These are phyloP conservation scores for Clusia tigrina DNA, from an alignment of 2,888 invertebrate genomes.

Conservation along the genomic window DNA sequence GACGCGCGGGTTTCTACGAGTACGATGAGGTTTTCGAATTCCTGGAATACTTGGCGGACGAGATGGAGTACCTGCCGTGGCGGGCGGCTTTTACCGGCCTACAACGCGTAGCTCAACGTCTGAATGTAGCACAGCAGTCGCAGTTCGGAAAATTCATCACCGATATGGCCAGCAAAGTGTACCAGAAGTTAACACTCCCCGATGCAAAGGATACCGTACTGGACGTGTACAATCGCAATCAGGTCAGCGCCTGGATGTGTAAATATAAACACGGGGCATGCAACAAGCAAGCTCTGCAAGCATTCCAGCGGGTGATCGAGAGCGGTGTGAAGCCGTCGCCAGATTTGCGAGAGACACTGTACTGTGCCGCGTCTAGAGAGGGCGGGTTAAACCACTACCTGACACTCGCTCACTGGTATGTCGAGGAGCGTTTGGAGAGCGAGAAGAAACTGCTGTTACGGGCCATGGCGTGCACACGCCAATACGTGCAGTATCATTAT, in stretches of 20 bases:
- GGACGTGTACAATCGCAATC: slow-evolving; percentile 69
- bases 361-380: slow-evolving; percentile 43
- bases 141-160: slow-evolving; percentile 62
- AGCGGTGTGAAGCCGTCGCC: slow-evolving; percentile 34
- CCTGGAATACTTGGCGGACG: slow-evolving; percentile 73
- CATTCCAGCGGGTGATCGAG: slow-evolving; percentile 47
- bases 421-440: slow-evolving; percentile 68
- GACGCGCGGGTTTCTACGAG: slow-evolving; percentile 67
- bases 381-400: slow-evolving; percentile 68
- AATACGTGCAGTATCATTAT: slow-evolving; percentile 66
- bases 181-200: slow-evolving; percentile 66
- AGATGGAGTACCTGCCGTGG: slow-evolving; percentile 82
- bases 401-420: slow-evolving; percentile 70
- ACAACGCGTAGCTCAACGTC: slow-evolving; percentile 36
- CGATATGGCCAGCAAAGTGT: slow-evolving; percentile 64
- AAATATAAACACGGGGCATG: slow-evolving; percentile 70
- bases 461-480: slow-evolving; percentile 74
- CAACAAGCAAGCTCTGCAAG: slow-evolving; percentile 59
- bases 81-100: slow-evolving; percentile 67
- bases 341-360: slow-evolving; percentile 49
- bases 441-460: slow-evolving; percentile 73
- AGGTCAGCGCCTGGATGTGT: slow-evolving; percentile 72
- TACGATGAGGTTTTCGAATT: slow-evolving; percentile 68
- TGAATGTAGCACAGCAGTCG: slow-evolving; percentile 42
- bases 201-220: slow-evolving; percentile 66